Percentiles rank a stretch among this genome's conserved stretches.
These are phyloP conservation scores for Pyrrhia umbra DNA, from an alignment of 2,888 invertebrate genomes.

Conservation along the genomic window DNA sequence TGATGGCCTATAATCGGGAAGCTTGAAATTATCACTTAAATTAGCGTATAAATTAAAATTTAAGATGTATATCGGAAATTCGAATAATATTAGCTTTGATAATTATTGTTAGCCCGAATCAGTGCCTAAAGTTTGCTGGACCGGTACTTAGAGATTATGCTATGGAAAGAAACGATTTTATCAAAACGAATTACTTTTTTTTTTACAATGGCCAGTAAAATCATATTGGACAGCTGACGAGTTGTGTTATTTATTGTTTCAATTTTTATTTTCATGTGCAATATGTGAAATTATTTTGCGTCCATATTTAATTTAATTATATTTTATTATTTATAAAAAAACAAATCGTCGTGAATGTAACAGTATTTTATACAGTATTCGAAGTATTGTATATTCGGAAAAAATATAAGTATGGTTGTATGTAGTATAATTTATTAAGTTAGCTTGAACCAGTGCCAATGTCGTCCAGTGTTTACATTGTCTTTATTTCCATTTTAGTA, in stretches of 20 bases:
- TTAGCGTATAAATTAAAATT: slow-evolving; percentile 68
- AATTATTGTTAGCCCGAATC: slow-evolving; percentile 83
- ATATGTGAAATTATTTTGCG: slow-evolving; percentile 88
- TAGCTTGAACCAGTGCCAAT: slow-evolving; percentile 79
- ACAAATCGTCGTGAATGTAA: slow-evolving; percentile 79
- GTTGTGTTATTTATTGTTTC: slow-evolving; percentile 45
- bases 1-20: slow-evolving; percentile 69
- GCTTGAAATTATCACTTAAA: slow-evolving; percentile 69
- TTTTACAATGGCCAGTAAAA: slow-evolving; percentile 63
- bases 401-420: slow-evolving; percentile 65
- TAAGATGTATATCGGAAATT: slow-evolving; percentile 81
- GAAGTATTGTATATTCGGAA: slow-evolving; percentile 69
- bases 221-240: slow-evolving; percentile 25
- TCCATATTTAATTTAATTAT: slow-evolving; percentile 80
- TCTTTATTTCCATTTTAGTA: slow-evolving; percentile 70
- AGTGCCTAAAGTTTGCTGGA: slow-evolving; percentile 85
- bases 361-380: slow-evolving; percentile 87
- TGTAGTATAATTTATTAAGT: slow-evolving; percentile 72
- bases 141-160: slow-evolving; percentile 79
- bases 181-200: slow-evolving; percentile 39
- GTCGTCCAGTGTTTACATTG: slow-evolving; percentile 74
- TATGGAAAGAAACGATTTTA: slow-evolving; percentile 63
- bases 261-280: slow-evolving; percentile 79
- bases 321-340: slow-evolving; percentile 67
- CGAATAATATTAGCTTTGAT: slow-evolving; percentile 85